Evolutionary conservation across 2,797 vertebrate species (phyloP).

Genomic region (Acrossocheilus wenchowensis): DNA sequence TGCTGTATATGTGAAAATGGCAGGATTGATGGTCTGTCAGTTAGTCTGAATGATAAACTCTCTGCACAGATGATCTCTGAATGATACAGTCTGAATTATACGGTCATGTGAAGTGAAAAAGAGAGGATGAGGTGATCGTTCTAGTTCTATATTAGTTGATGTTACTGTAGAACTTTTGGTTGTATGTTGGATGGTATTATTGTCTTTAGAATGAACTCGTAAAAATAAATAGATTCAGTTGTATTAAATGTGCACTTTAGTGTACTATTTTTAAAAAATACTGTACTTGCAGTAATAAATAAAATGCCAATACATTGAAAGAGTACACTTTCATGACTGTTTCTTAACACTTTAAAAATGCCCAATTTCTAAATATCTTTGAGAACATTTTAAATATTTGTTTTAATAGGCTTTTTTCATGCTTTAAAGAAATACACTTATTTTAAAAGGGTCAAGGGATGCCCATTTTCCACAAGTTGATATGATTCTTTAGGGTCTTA

Average conservation of each 20-base stretch:
- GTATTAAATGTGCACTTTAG: background rate
- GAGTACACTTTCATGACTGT: no score
- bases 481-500: no score
- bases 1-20: constrained; percentile 1
- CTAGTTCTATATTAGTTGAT: background rate
- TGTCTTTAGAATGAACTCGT: background rate
- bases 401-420: no score
- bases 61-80: background rate
- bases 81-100: constrained; percentile 9
- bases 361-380: no score
- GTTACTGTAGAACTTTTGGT: background rate
- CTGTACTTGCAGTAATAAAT: no score
- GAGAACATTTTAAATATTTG: no score
- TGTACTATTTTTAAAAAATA: background rate
- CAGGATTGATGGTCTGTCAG: background rate
- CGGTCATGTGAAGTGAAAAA: background rate
- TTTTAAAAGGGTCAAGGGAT: no score
- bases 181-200: background rate
- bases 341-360: no score
- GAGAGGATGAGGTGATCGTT: background rate
- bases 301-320: no score
- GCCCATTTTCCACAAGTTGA: no score
- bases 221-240: background rate
- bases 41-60: background rate
- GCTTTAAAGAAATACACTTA: no score